Evolutionary conservation across 2,113 vertebrate species (phyloP).

Genomic region (Pelusios castaneus): DNA sequence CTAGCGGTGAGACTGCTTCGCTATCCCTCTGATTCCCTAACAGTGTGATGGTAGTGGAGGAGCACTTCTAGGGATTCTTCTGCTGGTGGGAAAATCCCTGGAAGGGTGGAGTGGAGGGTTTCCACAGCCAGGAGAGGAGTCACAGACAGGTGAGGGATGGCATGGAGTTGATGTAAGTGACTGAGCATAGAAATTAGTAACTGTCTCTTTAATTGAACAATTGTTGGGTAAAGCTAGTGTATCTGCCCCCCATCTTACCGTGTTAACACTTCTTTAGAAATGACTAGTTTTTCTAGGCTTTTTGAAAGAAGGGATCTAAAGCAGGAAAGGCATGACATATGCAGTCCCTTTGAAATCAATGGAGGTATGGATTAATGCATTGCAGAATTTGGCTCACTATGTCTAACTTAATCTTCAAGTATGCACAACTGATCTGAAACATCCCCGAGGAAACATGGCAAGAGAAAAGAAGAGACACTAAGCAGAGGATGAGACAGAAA

Average conservation of each 20-base stretch:
- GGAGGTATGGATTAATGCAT: background rate
- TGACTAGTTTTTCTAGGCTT: accelerated
- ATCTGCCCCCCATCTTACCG: background rate
- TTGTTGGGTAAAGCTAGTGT: background rate
- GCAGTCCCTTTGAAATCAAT: background rate
- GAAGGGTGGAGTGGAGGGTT: background rate
- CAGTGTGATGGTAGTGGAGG: background rate
- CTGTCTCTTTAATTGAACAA: background rate
- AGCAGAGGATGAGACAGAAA: background rate
- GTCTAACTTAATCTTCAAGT: background rate
- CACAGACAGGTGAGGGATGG: background rate
- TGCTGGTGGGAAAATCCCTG: background rate
- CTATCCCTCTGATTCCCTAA: background rate
- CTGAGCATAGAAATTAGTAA: background rate
- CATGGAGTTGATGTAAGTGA: background rate
- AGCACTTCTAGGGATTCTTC: background rate
- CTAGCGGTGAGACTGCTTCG: background rate
- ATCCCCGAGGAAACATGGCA: background rate
- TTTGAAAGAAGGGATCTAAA: background rate
- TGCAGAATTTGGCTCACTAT: constrained; percentile 3
- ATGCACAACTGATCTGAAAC: background rate
- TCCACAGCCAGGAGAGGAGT: background rate
- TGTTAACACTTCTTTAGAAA: background rate
- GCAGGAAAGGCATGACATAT: background rate
- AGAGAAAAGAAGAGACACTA: background rate